Base-by-base conservation (phyloP, 64 coral and sea anemone genomes). In the Exaiptasia diaphana region DNA sequence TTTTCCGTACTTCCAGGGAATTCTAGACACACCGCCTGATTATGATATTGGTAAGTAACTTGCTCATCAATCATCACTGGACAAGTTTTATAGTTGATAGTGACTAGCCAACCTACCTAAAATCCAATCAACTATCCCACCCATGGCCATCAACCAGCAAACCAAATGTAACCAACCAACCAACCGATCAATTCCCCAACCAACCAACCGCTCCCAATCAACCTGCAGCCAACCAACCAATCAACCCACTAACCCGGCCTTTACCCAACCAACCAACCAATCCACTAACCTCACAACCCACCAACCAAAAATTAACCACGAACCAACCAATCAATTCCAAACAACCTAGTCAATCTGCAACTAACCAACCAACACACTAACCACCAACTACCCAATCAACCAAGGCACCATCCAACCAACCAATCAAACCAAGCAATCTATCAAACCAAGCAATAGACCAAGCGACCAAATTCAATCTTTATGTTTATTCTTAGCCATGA, bases 1-100 rank as follows among this genome's bases (percentile, higher is more conserved):
- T 6, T 80, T 54, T n/a, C 70, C 71, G 74, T 28, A 49, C 49
- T 79, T 87, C 13, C 59, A 78, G 42, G 75, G 75, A 14, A 87
- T 87, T 75, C 59, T 69, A 50, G 85, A 88, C 13, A 80, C 85
- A 3, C 85, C 85, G 36, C 85, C 85, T 10, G 67, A 49, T 32
- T 88, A 36, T 28, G 85, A 88, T 41, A 54, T 88, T 36, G 85
- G 85, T 88, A 18, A 88, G 85, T 76, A 54, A 5, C 34, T 63
- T 10, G 14, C 22, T 72, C 68, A 72, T 37, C 33, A 38, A 20
- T 72, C 32, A 39, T 4, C 8, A 5, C 2, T 13, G 3, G 27
- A 48, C 17, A 20, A 28, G 2, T 20, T 1, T 25, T 11, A 71
- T 10, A 29, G 26, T 71, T 71, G 12, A 71, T 3, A 31, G 21